Conservation (phyloP, 2,888 invertebrate species). For the Horisme vitalbata region DNA sequence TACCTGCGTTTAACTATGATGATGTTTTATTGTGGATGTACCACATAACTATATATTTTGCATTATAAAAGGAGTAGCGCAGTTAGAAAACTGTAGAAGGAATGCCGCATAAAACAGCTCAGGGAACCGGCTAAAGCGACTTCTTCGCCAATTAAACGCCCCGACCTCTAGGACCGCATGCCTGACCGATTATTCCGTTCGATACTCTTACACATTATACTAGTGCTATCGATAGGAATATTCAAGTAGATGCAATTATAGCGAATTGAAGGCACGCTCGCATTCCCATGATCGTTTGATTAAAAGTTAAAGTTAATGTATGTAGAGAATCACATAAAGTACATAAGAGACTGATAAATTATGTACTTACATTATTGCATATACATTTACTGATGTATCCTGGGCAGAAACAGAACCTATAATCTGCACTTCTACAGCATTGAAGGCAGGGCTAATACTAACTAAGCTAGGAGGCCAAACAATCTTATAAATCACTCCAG, state of each 20-base stretch:
- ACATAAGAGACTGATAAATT: too few relatives aligned
- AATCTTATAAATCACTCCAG: too few relatives aligned
- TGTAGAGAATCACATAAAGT: too few relatives aligned
- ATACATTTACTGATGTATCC: too few relatives aligned
- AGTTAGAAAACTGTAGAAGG: constrained; percentile 52
- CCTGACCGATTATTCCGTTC: constrained; percentile 49
- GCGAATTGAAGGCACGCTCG: not conserved
- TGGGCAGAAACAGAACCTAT: too few relatives aligned
- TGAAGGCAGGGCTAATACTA: too few relatives aligned
- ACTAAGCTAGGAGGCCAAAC: too few relatives aligned
- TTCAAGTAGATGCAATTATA: constrained; percentile 16
- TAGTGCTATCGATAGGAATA: constrained; percentile 22
- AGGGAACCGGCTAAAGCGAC: constrained; percentile 64
- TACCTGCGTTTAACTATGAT: constrained; percentile 24
- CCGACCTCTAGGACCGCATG: constrained; percentile 68
- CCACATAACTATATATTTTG: constrained; percentile 30
- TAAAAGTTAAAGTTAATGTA: not conserved
- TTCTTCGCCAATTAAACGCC: constrained; percentile 78
- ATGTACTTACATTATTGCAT: too few relatives aligned
- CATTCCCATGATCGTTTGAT: too few relatives aligned
- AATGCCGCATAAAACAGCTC: constrained; percentile 72
- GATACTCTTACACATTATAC: constrained; percentile 54
- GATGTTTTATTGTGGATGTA: constrained; percentile 33
- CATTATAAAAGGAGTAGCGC: constrained; percentile 25
- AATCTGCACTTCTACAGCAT: too few relatives aligned